phyloP scores from a whole-genome alignment of 2,113 vertebrate genomes.

The Pterocles burchelli region DNA sequence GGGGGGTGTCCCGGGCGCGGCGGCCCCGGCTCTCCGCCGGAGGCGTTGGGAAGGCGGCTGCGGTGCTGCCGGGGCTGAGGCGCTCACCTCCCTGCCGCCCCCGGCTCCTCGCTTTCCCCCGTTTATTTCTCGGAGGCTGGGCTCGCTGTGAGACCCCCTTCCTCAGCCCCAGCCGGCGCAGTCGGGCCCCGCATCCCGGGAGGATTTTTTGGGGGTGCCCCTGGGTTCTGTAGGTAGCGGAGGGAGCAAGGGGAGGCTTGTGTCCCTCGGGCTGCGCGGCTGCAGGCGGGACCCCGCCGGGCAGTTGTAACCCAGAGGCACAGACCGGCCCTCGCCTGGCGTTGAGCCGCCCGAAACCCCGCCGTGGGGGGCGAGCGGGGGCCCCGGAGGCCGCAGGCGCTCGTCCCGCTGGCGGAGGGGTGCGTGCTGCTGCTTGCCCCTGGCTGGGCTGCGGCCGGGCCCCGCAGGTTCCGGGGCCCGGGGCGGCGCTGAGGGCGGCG shows the following conservation, averaged over 20 bases:
- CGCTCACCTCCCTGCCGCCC: no score
- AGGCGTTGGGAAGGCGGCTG: background rate
- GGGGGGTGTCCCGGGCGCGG: no score
- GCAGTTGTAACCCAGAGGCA: background rate
- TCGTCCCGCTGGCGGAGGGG: no score
- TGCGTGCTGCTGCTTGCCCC: background rate
- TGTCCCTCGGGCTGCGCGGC: background rate
- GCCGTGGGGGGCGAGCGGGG: no score
- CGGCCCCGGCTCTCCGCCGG: background rate
- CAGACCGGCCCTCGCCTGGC: background rate
- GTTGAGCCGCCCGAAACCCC: background rate
- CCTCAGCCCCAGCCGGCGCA: background rate
- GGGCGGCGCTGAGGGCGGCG: no score
- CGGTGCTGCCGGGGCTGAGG: background rate
- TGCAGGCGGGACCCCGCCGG: background rate
- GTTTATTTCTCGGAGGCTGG: background rate
- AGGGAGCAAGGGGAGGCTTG: no score
- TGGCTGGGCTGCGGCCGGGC: background rate
- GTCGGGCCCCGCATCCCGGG: background rate
- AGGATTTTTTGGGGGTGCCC: background rate
- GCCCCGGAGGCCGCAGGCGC: background rate
- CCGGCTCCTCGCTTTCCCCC: background rate
- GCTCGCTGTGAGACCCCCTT: background rate
- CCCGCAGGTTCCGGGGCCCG: background rate
- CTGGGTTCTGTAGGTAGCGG: background rate